Evolutionary conservation across 2,797 vertebrate species (phyloP).

Genomic region (Lacerta bilineata): DNA sequence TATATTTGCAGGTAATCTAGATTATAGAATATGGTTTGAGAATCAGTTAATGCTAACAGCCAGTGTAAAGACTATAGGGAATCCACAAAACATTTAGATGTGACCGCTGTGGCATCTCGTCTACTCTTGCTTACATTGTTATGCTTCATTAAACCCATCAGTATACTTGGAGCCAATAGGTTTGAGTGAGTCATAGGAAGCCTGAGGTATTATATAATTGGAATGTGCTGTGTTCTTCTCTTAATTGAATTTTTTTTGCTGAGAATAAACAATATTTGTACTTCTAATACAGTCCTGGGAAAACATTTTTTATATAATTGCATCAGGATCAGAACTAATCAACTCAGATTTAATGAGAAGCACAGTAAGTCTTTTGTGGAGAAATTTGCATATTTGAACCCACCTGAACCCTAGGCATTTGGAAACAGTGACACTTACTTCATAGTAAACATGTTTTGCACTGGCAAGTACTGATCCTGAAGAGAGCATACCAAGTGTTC

Average conservation of each 20-base stretch:
- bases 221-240: conserved; percentile 5
- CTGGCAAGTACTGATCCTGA: not conserved
- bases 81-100: conserved; percentile 20
- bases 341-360: conserved; percentile 16
- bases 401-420: not conserved
- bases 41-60: not conserved
- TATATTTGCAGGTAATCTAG: not conserved
- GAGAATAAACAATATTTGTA: conserved; percentile 27
- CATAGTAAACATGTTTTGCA: not conserved
- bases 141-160: conserved; percentile 21
- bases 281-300: conserved; percentile 7
- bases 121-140: not conserved
- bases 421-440: not conserved
- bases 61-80: not conserved
- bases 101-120: not conserved
- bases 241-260: conserved; percentile 23
- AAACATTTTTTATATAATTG: not conserved
- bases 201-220: conserved; percentile 17
- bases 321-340: not conserved
- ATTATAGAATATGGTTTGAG: too few species aligned
- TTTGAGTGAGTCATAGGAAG: conserved; percentile 23
- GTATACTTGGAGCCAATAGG: not conserved
- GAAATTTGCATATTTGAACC: not conserved
- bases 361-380: not conserved
- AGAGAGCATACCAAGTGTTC: too few species aligned